Percentiles rank a stretch among this genome's conserved stretches.
Conservation (phyloP, 2,113 vertebrate species). For the Danio rerio region GRCz12tu NC_133187.1:44617501-44618000, state of each 20-base stretch:
- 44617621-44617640: no score
- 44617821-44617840: slow-evolving; percentile 55
- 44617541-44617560: no score
- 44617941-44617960: slow-evolving; percentile 50
- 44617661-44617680: no score
- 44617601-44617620: no score
- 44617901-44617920: slow-evolving; percentile 31
- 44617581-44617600: no score
- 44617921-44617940: slow-evolving; percentile 23
- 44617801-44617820: slow-evolving; percentile 32
- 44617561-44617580: no score
- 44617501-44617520: no score
- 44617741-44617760: slow-evolving; percentile 22
- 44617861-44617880: slow-evolving; percentile 36
- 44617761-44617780: slow-evolving; percentile 38
- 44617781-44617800: slow-evolving; percentile 46
- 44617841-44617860: slow-evolving; percentile 59
- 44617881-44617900: slow-evolving; percentile 8
- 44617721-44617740: slow-evolving; percentile 20
- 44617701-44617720: slow-evolving; percentile 3
- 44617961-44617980: slow-evolving; percentile 33
- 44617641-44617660: no score
- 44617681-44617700: no score
- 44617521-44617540: no score
- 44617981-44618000: slow-evolving; percentile 23